Evolutionary conservation across 2,113 vertebrate genomes (phyloP).

Genomic region (Dromas ardeola): DNA sequence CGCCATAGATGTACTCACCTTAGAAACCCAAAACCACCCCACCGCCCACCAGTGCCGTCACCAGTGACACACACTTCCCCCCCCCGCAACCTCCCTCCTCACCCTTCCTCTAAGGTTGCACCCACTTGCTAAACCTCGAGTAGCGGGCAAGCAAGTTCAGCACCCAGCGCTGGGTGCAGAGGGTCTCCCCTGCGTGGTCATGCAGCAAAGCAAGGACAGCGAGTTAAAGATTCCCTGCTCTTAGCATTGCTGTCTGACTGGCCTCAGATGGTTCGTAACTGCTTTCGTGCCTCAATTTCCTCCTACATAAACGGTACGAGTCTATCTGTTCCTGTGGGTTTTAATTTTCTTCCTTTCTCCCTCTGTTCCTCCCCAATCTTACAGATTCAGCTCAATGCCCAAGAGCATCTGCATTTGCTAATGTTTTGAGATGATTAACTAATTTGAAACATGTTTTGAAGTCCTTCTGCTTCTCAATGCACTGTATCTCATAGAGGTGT

Average conservation of each 20-base stretch:
- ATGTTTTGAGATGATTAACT: neutral
- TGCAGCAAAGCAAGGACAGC: neutral
- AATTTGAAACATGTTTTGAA: neutral
- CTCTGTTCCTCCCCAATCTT: neutral
- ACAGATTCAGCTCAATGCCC: neutral
- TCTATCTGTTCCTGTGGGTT: neutral
- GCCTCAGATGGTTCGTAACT: neutral
- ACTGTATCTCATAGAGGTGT: neutral
- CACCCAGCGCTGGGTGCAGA: accelerated
- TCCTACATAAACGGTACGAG: neutral
- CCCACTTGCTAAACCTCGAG: accelerated
- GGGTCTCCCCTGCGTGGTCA: neutral
- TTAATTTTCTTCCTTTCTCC: neutral
- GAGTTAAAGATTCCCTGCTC: neutral
- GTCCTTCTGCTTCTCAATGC: neutral
- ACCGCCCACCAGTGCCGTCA: neutral
- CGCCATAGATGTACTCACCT: neutral
- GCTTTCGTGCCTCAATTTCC: neutral
- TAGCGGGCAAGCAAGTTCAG: neutral
- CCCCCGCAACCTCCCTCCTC: accelerated
- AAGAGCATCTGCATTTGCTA: neutral
- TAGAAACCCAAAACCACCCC: neutral
- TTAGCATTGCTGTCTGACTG: neutral
- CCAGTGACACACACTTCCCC: accelerated
- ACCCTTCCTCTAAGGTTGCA: neutral